These are phyloP conservation scores for Luidia sarsii DNA, from an alignment of 53 echinoderm and acorn worm genomes.

Conservation along the genomic window DNA sequence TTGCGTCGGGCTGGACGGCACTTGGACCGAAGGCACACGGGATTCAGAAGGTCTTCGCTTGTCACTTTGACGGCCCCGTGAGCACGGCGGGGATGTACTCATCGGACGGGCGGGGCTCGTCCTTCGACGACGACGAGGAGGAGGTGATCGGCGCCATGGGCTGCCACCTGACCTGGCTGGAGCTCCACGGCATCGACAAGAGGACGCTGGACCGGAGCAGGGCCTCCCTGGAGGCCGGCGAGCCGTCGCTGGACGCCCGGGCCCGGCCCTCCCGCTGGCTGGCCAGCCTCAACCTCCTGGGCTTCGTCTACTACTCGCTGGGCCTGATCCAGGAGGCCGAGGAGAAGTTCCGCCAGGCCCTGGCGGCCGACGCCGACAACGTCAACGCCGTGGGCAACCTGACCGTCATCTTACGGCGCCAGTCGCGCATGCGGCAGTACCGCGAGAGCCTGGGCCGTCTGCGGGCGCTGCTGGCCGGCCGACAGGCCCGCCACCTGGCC, in stretches of 20 bases:
- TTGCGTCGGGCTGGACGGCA: no score
- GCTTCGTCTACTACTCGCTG: constrained; percentile 74
- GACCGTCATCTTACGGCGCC: constrained; percentile 70
- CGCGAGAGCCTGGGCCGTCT: constrained; percentile 50
- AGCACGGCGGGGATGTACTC: constrained; percentile 35
- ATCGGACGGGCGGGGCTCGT: constrained; percentile 34
- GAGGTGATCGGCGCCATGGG: constrained; percentile 79
- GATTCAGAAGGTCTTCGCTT: no score
- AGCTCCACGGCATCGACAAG: constrained; percentile 63
- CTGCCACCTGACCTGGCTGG: constrained; percentile 91
- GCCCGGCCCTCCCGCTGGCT: constrained; percentile 66
- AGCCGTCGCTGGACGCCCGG: constrained; percentile 51
- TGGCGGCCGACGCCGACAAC: constrained; percentile 62
- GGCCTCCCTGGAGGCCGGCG: constrained; percentile 24
- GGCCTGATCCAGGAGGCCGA: constrained; percentile 64
- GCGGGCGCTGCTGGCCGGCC: constrained; percentile 36
- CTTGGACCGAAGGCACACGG: background rate
- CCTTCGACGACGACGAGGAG: constrained; percentile 31
- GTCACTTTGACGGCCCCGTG: no score
- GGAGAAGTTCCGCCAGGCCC: constrained; percentile 57
- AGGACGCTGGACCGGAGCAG: constrained; percentile 48
- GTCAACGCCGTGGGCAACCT: constrained; percentile 78
- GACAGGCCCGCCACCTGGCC: constrained; percentile 47
- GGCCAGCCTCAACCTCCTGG: constrained; percentile 71
- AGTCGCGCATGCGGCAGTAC: constrained; percentile 66